These are phyloP conservation scores for Cynopterus sphinx DNA, from an alignment of 2,797 vertebrate species.

Conservation along the genomic window DNA sequence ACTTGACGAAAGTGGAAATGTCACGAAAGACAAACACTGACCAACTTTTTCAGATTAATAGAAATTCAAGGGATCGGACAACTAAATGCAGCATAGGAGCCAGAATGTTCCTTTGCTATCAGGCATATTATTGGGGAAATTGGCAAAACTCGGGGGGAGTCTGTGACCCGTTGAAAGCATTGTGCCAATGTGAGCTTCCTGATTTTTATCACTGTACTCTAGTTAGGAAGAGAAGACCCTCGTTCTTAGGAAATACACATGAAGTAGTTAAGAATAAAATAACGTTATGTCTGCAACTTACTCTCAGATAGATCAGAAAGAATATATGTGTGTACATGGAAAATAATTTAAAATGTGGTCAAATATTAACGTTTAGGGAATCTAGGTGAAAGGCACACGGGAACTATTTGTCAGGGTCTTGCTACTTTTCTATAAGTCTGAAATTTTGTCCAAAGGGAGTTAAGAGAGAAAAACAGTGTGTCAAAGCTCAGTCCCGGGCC, in stretches of 20 bases:
- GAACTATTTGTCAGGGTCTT: not conserved
- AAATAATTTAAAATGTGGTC: not conserved
- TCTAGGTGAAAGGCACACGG: not conserved
- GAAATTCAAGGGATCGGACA: not conserved
- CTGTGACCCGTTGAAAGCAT: not conserved
- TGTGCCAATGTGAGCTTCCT: not conserved
- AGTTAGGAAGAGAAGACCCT: not conserved
- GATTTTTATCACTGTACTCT: not conserved
- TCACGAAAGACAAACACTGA: not conserved
- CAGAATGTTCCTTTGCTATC: not conserved
- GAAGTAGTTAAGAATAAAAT: not conserved
- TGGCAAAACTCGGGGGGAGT: not conserved
- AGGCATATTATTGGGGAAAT: not conserved
- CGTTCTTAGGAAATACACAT: not conserved
- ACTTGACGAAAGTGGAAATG: not conserved
- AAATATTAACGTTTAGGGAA: constrained; percentile 11
- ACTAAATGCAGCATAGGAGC: not conserved
- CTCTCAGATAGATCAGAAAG: not conserved
- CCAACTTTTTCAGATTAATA: not conserved
- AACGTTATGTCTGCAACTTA: not conserved
- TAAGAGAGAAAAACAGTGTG: not conserved
- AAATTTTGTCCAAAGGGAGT: not conserved
- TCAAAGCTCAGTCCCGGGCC: not conserved
- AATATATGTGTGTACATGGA: not conserved
- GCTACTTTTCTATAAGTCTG: not conserved